These are phyloP conservation scores for Phaethornis superciliosus DNA, from an alignment of 2,113 vertebrate species.

Conservation along the genomic window DNA sequence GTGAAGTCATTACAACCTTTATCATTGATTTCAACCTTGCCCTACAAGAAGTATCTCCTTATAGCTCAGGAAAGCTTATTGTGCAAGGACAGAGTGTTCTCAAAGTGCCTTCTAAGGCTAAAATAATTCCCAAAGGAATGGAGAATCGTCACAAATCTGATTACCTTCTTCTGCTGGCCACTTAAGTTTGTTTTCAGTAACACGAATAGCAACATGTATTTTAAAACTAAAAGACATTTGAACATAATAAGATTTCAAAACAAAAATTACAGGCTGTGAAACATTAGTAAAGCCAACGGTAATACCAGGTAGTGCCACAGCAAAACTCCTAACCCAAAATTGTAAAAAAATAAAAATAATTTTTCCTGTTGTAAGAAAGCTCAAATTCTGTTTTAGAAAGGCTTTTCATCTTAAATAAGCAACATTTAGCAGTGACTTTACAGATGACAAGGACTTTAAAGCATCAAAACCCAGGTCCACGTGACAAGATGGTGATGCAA, in stretches of 20 bases:
- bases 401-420: neutral
- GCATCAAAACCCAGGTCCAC: neutral
- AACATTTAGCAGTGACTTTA: neutral
- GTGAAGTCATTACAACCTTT: neutral
- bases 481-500: constrained; percentile 15
- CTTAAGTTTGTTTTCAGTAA: neutral
- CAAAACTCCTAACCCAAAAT: neutral
- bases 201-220: neutral
- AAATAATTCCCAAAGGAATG: neutral
- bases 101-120: neutral
- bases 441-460: neutral
- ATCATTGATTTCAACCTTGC: neutral
- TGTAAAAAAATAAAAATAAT: neutral
- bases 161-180: neutral
- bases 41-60: neutral
- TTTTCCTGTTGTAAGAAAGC: neutral
- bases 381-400: neutral
- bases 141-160: neutral
- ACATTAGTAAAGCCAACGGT: neutral
- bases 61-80: neutral
- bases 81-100: neutral
- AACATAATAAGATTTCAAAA: neutral
- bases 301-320: neutral
- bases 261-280: neutral
- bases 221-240: neutral